Percentiles rank a stretch among this genome's conserved stretches.
phyloP scores from a whole-genome alignment of 2,113 vertebrate species.

The Pyxicephalus adspersus region DNA sequence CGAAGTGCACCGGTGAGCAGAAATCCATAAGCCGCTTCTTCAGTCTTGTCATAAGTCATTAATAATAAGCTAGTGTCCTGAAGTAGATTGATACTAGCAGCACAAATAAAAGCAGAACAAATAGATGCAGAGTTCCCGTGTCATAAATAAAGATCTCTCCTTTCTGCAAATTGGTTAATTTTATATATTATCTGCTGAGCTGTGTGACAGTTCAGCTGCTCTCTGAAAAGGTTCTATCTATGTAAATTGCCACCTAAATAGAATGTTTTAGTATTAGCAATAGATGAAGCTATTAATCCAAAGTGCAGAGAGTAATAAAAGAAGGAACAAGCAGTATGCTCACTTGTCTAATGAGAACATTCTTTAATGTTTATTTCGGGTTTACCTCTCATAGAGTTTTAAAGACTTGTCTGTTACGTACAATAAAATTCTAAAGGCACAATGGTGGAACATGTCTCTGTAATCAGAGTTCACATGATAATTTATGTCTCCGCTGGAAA shows the following conservation, averaged over 20 bases:
- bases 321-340: background rate
- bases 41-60: conserved; percentile 44
- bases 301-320: conserved; percentile 7
- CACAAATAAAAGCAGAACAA: conserved; percentile 32
- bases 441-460: no score
- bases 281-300: conserved; percentile 31
- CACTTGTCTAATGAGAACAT: conserved; percentile 29
- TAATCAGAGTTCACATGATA: no score
- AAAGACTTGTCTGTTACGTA: no score
- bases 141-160: conserved; percentile 32
- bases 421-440: no score
- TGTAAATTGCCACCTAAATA: conserved; percentile 31
- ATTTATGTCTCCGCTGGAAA: no score
- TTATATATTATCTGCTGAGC: conserved; percentile 35
- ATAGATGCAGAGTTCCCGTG: conserved; percentile 3
- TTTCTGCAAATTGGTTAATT: conserved; percentile 16
- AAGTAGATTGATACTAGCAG: conserved; percentile 36
- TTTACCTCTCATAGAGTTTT: no score
- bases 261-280: conserved; percentile 39
- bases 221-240: conserved; percentile 23
- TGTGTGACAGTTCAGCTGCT: conserved; percentile 1
- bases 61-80: conserved; percentile 38
- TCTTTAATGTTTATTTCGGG: conserved; percentile 19
- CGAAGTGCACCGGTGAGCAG: conserved; percentile 25
- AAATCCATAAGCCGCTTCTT: conserved; percentile 43